Conservation (phyloP, 2,888 invertebrate species). For the Hanleya hanleyi region DNA sequence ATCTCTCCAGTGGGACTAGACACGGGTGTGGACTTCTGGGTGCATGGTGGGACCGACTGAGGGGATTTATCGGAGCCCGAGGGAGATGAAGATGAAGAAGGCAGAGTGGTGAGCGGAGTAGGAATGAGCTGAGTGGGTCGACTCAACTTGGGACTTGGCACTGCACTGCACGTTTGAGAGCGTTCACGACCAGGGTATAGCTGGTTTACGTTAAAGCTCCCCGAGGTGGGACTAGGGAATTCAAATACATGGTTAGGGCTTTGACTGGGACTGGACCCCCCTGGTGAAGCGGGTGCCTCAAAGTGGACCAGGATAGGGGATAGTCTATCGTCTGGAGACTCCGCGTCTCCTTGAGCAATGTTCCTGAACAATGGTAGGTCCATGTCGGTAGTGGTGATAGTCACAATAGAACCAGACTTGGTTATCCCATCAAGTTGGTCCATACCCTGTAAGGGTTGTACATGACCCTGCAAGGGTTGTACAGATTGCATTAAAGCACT, state of each 20-base stretch:
- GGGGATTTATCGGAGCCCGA: neutral
- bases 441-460: neutral
- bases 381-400: conserved; percentile 62
- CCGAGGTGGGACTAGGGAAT: conserved; percentile 39
- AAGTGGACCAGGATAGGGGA: conserved; percentile 68
- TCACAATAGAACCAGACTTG: conserved; percentile 52
- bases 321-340: conserved; percentile 38
- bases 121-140: neutral
- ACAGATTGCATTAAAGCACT: neutral
- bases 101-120: neutral
- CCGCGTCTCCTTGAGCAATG: conserved; percentile 20
- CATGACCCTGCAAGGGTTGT: neutral
- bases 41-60: neutral
- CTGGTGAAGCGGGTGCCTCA: conserved; percentile 67
- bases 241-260: conserved; percentile 59
- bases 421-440: neutral
- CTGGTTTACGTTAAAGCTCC: neutral
- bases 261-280: conserved; percentile 60
- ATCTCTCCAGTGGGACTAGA: conserved; percentile 58
- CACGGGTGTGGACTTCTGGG: conserved; percentile 32
- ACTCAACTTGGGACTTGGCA: neutral
- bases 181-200: neutral
- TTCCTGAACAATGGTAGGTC: conserved; percentile 26
- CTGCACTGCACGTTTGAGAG: neutral
- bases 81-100: conserved; percentile 5